A percentile compares a stretch with the other conserved stretches of the same genome.
These are phyloP conservation scores for Heterochromis multidens DNA, from an alignment of 2,113 vertebrate genomes.

Conservation along the genomic window DNA sequence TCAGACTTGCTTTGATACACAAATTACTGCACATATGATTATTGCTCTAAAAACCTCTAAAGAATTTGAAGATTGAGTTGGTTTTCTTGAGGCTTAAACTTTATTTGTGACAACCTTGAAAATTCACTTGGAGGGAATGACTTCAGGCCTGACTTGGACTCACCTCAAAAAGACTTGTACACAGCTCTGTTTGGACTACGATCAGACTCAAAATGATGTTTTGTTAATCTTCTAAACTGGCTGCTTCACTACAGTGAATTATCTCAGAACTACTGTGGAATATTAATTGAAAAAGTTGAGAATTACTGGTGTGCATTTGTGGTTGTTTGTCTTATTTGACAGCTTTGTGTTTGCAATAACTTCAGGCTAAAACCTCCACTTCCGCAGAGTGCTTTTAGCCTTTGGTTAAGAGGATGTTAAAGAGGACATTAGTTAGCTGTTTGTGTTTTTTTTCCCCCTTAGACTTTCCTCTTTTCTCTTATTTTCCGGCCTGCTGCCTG, in stretches of 20 bases:
- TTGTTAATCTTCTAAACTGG: neutral
- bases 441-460: neutral
- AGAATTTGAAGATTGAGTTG: neutral
- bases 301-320: neutral
- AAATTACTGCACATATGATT: neutral
- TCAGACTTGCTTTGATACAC: neutral
- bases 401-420: conserved; percentile 53
- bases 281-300: conserved; percentile 22
- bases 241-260: neutral
- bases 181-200: neutral
- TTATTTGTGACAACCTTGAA: neutral
- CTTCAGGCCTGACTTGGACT: neutral
- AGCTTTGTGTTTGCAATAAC: conserved; percentile 51
- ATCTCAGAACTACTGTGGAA: neutral
- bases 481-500: conserved; percentile 64
- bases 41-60: neutral
- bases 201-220: neutral
- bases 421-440: conserved; percentile 52
- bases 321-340: conserved; percentile 44
- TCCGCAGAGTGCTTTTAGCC: conserved; percentile 39
- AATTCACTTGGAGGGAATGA: neutral
- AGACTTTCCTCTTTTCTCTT: conserved; percentile 42
- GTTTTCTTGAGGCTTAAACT: neutral
- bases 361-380: conserved; percentile 34
- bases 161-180: neutral